Evolutionary conservation across 2,797 vertebrate genomes (phyloP), one percentile per base, ranked within the genome.

Genomic region (Echiichthys vipera): DNA sequence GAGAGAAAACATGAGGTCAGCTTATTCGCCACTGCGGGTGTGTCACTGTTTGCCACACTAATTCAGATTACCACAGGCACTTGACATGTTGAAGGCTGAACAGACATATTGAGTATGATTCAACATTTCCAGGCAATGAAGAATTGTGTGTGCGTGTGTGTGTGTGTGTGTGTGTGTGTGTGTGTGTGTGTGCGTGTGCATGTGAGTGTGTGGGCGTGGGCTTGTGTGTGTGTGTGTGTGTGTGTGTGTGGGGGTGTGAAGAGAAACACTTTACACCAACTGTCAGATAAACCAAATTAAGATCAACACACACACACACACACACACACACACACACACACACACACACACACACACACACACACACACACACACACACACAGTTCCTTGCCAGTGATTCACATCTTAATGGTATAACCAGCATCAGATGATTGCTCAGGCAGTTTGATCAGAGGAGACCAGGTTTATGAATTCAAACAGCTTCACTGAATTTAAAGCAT

Each of bases 401-500:
- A 43, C 58, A 46, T 56, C n/a, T 59, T 34, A 50, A 50, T 71
- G 20, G 22, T 9, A 57, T 46, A 65, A 43, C 22, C 22, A 40
- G 27, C 37, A 22, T 58, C 39, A 55, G 27, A 54, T 36, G 51
- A 30, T 29, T 32, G 22, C n/a, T 27, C 27, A 58, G 45, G 45
- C 47, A 54, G 69, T 53, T 81, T 78, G 65, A 82, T 74, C 58
- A 64, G 51, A 32, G 14, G 8, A 72, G 66, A 45, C 25, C 36
- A 30, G n/a, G 18, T 63, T 72, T 64, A 76, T 70, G 46, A 67
- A 45, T 29, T 74, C n/a, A 59, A 64, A 56, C 62, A 51, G 53
- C 67, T 54, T 70, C 24, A 43, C 22, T 36, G 43, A 81, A 68
- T 84, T n/a, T 58, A 77, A 72, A 81, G 54, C 32, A 51, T 32